Evolutionary conservation across 2,113 vertebrate species (phyloP).

Genomic region (Chiloscyllium plagiosum): DNA sequence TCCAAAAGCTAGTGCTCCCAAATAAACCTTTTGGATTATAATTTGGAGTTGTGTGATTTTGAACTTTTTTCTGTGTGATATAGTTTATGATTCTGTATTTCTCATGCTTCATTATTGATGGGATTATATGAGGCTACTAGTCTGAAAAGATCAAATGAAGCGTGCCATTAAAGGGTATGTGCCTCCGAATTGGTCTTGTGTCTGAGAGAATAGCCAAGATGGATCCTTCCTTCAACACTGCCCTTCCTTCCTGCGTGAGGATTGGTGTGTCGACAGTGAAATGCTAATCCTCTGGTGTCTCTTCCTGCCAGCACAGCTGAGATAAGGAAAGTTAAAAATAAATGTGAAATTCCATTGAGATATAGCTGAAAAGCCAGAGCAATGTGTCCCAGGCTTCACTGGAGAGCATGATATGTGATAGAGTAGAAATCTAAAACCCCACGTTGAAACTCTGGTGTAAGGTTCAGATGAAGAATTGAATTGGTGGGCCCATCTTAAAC

Average conservation of each 20-base stretch:
- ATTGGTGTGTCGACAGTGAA: neutral
- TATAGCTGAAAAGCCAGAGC: neutral
- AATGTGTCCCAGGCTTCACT: neutral
- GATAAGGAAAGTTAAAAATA: constrained; percentile 34
- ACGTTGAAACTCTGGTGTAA: neutral
- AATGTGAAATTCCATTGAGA: neutral
- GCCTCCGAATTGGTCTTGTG: neutral
- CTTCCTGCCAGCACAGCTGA: constrained; percentile 2
- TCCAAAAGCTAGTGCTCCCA: too few relatives aligned
- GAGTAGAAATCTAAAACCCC: neutral
- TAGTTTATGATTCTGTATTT: neutral
- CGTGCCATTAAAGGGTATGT: neutral
- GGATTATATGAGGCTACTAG: neutral
- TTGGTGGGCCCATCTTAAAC: neutral
- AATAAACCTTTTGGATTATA: too few relatives aligned
- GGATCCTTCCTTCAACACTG: neutral
- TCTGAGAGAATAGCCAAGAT: neutral
- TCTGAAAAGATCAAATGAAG: neutral
- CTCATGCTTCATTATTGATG: too few relatives aligned
- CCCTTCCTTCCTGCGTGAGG: neutral
- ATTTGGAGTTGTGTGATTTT: too few relatives aligned
- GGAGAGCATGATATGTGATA: neutral
- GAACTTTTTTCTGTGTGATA: too few relatives aligned
- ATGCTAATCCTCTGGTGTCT: neutral
- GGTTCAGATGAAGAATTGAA: neutral